phyloP scores from a whole-genome alignment of 2,888 invertebrate species.

The Drosophila cognata region DNA sequence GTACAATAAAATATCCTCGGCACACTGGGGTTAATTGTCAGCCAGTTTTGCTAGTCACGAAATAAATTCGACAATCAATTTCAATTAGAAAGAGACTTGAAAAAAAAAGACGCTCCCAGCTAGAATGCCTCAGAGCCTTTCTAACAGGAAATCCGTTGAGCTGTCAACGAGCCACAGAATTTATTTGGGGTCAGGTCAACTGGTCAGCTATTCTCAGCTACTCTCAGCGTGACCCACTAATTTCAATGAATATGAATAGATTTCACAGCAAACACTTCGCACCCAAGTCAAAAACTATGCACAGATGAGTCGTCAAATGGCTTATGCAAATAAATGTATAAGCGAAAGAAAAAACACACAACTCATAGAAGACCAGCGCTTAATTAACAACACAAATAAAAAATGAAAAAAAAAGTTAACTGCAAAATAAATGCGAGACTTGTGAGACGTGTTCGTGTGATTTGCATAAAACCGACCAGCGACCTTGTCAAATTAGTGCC shows the following conservation, averaged over 20 bases:
- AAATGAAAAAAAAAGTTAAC: constrained; percentile 14
- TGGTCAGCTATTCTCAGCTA: not conserved
- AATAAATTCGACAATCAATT: constrained; percentile 66
- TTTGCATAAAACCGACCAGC: constrained; percentile 37
- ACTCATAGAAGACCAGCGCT: constrained; percentile 33
- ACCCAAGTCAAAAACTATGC: constrained; percentile 47
- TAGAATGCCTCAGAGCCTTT: constrained; percentile 58
- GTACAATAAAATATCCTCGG: constrained; percentile 21
- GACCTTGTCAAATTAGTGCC: constrained; percentile 78
- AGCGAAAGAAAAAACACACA: constrained; percentile 14
- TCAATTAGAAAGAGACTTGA: constrained; percentile 43
- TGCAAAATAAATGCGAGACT: constrained; percentile 35
- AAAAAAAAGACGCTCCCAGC: constrained; percentile 24
- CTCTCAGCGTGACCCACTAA: constrained; percentile 64
- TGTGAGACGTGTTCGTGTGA: constrained; percentile 46
- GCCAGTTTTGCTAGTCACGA: constrained; percentile 67
- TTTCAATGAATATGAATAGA: constrained; percentile 60
- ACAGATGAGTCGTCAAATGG: constrained; percentile 57
- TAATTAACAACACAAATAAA: constrained; percentile 45
- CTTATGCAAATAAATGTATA: constrained; percentile 64
- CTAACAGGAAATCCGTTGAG: constrained; percentile 76
- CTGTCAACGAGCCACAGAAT: constrained; percentile 36
- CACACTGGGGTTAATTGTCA: constrained; percentile 70
- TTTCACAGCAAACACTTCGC: constrained; percentile 69
- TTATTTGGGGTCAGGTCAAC: constrained; percentile 60